A percentile compares a stretch with the other conserved stretches of the same genome.
Conservation (phyloP, 2,113 vertebrate genomes). For the Dasyprocta punctata region DNA sequence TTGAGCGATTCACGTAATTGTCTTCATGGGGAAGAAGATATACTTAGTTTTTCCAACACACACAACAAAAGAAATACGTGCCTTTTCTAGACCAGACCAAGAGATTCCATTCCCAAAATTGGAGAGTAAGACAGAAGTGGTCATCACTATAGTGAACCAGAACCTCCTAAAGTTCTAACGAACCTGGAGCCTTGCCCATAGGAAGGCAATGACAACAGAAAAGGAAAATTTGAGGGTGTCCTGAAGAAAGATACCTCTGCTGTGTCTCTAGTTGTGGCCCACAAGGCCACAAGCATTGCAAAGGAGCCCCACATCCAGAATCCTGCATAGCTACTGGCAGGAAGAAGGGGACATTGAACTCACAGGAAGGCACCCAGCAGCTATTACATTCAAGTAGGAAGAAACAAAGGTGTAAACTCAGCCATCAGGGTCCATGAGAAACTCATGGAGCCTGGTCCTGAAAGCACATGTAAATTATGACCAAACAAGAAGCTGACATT, state of each 20-base stretch:
- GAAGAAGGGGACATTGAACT: not conserved
- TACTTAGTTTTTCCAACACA: not conserved
- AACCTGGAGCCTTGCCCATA: not conserved
- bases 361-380: not conserved
- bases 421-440: not conserved
- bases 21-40: slow-evolving; percentile 47
- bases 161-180: not conserved
- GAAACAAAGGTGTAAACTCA: not conserved
- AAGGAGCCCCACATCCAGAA: not conserved
- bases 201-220: not conserved
- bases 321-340: no score
- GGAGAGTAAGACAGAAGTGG: not conserved
- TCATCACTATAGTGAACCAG: not conserved
- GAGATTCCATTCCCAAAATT: not conserved
- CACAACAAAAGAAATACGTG: not conserved
- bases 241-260: not conserved
- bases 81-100: not conserved
- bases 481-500: not conserved
- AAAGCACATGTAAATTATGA: not conserved
- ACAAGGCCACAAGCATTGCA: not conserved
- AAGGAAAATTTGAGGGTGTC: not conserved
- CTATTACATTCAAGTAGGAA: not conserved
- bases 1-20: not conserved
- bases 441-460: not conserved
- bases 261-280: not conserved